Conservation (phyloP, 2,113 vertebrate genomes). For the Larimichthys polyactis region DNA sequence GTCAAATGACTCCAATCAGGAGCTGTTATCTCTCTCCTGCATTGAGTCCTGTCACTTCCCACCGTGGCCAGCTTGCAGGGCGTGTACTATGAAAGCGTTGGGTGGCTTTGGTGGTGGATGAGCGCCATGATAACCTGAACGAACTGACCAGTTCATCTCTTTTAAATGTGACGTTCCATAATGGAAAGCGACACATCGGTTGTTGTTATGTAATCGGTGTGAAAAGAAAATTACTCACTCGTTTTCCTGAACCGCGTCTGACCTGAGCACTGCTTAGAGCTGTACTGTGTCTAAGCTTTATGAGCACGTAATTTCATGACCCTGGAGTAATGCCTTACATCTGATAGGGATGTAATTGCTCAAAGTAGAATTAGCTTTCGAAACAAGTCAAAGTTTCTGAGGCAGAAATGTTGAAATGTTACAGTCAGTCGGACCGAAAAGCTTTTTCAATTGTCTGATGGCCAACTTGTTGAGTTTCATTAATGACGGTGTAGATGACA, state of each 20-base stretch:
- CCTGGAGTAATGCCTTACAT: not conserved
- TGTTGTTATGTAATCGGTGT: not conserved
- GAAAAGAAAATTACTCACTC: not conserved
- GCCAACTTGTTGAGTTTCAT: slow-evolving; percentile 6
- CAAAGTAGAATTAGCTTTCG: not conserved
- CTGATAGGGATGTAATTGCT: not conserved
- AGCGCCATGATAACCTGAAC: not conserved
- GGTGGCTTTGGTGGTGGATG: slow-evolving; percentile 31
- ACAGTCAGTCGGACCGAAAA: not conserved
- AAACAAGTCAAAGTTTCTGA: no score
- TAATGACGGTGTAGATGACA: not conserved
- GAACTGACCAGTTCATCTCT: not conserved
- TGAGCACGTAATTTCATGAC: not conserved
- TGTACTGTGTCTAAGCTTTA: not conserved
- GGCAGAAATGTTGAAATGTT: not conserved
- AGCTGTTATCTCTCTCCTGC: not conserved
- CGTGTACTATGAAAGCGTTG: not conserved
- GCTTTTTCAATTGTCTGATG: slow-evolving; percentile 9
- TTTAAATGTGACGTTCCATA: not conserved
- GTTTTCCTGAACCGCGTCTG: slow-evolving; percentile 5
- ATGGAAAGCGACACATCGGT: slow-evolving; percentile 9
- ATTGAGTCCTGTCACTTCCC: not conserved
- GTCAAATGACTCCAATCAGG: not conserved
- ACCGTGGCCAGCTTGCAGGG: no score
- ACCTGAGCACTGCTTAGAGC: not conserved